Base-by-base conservation (phyloP, 2,888 invertebrate species). In the Eucera pruinosa region DNA sequence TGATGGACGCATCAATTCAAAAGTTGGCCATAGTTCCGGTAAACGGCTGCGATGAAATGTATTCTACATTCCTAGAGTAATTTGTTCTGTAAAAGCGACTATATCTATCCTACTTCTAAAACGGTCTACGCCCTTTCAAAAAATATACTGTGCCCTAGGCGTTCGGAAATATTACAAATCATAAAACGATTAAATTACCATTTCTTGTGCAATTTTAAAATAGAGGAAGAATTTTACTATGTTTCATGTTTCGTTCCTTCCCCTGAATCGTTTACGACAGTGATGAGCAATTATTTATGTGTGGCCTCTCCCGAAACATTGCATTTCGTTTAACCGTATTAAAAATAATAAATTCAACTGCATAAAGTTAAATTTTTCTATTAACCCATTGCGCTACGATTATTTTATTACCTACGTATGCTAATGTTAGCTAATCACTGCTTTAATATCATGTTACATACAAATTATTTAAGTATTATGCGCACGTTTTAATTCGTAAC, bases 111-210 rank as follows among this genome's bases (percentile, higher is more conserved):
- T 55, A 55, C 25, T 27, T 62, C 48, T 18, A 48, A 62, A 86
- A 86, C 79, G 82, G 71, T 84, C 81, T 84, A 84, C 70, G 74
- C 80, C 72, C 58, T 75, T 71, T 75, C 75, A 69, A 85, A 86
- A 86, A 86, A 85, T 82, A 80, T 79, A 67, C 4, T 36, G 36
- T 55, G 41, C 65, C 41, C 11, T 52, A 62, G 30, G 23, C 47
- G 23, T 58, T 58, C 54, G 7, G 33, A 33, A 45, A 58, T 73
- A 39, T 50, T 9, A 47, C 39, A 54, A 76, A 73, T 74, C 33
- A 62, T 73, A 50, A 58, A 61, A 57, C 65, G 27, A 45, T 11
- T 58, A 54, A 75, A 39, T 58, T 39, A 41, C 45, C 4, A 18
- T 52, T 30, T n/a, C 13, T 9, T 65, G 18, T 45, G 18, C 13